Base-by-base conservation (phyloP, 2,888 invertebrate species). In the Dendrolimus pini region DNA sequence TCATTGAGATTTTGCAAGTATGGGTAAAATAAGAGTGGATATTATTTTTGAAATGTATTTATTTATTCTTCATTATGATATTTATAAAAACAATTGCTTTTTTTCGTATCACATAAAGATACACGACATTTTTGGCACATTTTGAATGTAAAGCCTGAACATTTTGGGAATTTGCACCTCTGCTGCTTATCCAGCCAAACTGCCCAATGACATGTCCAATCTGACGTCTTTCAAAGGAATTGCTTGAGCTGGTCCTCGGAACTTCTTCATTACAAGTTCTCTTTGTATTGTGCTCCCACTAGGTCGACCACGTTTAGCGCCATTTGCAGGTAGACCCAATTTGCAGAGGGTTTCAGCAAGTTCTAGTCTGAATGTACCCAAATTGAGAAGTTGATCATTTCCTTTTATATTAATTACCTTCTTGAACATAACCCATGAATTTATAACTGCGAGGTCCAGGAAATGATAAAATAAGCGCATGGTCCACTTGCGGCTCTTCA, bases 51-150 rank as follows among this genome's bases (percentile, higher is more conserved):
- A 65, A 66, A 65, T 67, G 64, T 70, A 56, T 69, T 68, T 64
- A 69, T 69, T 68, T 65, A 69, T 66, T 60, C 61, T 63, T 59
- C 56, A 71, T 70, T 67, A 65, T 70, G 68, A 67, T 68, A 72
- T 70, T 68, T 68, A 68, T 68, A 68, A 70, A 69, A 70, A 68
- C 68, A 71, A 68, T 71, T 74, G 62, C 62, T 71, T 69, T 70
- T 69, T 68, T 70, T 72, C 60, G 65, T 71, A 67, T 71, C 68
- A 66, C 69, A 70, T 69, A 71, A 69, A 67, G 69, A 70, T 65
- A 71, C 69, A 65, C 64, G 62, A 70, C 69, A 72, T 70, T 71
- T 72, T 71, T 71, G 65, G 66, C 70, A 72, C 65, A 71, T 65
- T 68, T 66, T 70, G 58, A 65, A 69, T 55, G 69, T 68, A 67